Evolutionary conservation across 2,113 vertebrate species (phyloP).

Genomic region (Thunnus maccoyii): DNA sequence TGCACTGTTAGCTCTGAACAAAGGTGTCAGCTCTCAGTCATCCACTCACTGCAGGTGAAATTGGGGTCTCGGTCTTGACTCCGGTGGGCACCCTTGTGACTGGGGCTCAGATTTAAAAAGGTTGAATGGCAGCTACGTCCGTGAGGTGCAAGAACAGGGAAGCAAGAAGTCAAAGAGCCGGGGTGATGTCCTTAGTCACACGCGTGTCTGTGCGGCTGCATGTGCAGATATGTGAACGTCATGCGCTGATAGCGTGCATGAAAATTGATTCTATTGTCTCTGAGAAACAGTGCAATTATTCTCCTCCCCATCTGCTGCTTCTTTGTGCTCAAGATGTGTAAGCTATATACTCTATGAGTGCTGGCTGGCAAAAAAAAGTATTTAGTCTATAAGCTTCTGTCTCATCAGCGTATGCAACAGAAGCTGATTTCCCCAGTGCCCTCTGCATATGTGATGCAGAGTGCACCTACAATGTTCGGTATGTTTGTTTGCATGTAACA

Average conservation of each 20-base stretch:
- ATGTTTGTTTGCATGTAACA: constrained; percentile 38
- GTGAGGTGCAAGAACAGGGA: constrained; percentile 16
- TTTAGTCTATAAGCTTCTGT: constrained; percentile 63
- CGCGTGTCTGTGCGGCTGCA: background rate
- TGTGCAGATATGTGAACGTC: constrained; percentile 15
- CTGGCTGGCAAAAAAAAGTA: constrained; percentile 28
- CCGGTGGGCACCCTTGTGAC: constrained; percentile 25
- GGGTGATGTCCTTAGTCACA: constrained; percentile 16
- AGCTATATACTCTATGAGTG: constrained; percentile 20
- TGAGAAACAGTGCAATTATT: constrained; percentile 59
- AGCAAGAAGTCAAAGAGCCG: constrained; percentile 30
- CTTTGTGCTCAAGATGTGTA: constrained; percentile 42
- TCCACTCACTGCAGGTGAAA: constrained; percentile 59
- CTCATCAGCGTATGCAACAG: constrained; percentile 52
- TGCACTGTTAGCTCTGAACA: constrained; percentile 56
- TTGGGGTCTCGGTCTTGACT: constrained; percentile 68
- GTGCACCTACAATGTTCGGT: background rate
- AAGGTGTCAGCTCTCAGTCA: constrained; percentile 69
- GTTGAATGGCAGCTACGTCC: constrained; percentile 38
- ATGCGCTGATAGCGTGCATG: constrained; percentile 24
- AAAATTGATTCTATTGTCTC: constrained; percentile 50
- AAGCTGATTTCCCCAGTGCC: constrained; percentile 60
- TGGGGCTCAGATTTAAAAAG: constrained; percentile 36
- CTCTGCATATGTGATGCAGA: constrained; percentile 51
- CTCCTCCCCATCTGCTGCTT: constrained; percentile 44